Evolutionary conservation across 2,888 invertebrate genomes (phyloP), one percentile per base, ranked within the genome.

Genomic region (Antitype chi): DNA sequence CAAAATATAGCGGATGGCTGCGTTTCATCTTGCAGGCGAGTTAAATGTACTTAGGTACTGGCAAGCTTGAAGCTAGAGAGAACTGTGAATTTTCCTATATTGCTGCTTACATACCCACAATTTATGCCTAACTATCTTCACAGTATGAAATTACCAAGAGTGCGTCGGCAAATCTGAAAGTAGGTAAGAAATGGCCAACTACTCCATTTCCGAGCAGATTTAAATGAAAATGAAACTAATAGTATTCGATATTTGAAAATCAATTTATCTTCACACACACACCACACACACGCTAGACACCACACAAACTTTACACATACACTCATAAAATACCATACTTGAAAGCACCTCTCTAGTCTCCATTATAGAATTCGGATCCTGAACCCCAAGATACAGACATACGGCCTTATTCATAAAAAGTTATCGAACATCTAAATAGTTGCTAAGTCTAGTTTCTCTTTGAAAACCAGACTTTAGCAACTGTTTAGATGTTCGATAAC

Each of bases 1-100:
- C 87, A 87, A 79, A 76, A 87, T 80, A 68, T 81, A 77, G 80
- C 83, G 82, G 85, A 82, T 78, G 74, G 9, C 70, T 80, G 66
- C 64, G 75, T 74, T 73, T 82, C 73, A 85, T 82, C 72, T 76
- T 28, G 64, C n/a, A 57, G 70, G 20, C 57, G n/a, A 73, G 84
- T 47, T 52, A 62, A 55, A 52, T 70, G 53, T 69, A 47, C n/a
- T 6, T 15, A 38, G 17, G 23, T 68, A 55, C 69, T 32, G 15
- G 55, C 15, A 23, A 49, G 68, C 28, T 71, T 20, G 11, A 20
- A 63, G 28, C 15, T 74, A 17, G 20, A 28, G 17, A 60, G 15
- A 67, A 62, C 60, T 53, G 25, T 49, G 63, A 25, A 43, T 74
- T 32, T 63, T 52, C 13, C 38, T 32, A 63, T 57, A 43, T 55